Conservation (phyloP, 2,888 invertebrate genomes). For the Amaurobius ferox region DNA sequence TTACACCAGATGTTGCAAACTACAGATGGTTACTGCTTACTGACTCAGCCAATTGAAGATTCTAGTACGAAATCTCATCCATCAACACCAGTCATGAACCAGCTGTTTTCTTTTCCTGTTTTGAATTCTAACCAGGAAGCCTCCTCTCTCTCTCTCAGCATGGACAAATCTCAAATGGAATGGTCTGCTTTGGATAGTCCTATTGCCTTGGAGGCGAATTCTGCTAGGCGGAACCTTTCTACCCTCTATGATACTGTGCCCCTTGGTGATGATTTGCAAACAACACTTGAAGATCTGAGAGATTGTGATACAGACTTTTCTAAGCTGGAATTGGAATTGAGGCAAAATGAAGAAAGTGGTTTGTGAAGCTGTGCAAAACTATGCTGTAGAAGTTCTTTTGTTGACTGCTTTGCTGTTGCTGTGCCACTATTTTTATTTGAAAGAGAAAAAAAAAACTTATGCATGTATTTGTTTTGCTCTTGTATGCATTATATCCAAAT, state of each 20-base stretch:
- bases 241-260: constrained; percentile 68
- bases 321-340: constrained; percentile 74
- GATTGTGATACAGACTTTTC: constrained; percentile 75
- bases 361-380: constrained; percentile 23
- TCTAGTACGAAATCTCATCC: constrained; percentile 71
- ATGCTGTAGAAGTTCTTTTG: not conserved
- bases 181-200: constrained; percentile 43
- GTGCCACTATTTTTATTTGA: constrained; percentile 16
- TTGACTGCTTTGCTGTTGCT: constrained; percentile 29
- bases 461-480: too few species aligned
- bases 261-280: constrained; percentile 73
- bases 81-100: constrained; percentile 70
- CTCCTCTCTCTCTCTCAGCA: not conserved
- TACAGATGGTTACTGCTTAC: constrained; percentile 28
- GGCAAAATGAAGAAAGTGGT: constrained; percentile 50
- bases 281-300: constrained; percentile 74
- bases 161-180: constrained; percentile 33
- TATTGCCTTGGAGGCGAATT: constrained; percentile 32
- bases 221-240: constrained; percentile 67
- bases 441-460: not conserved
- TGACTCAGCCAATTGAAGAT: constrained; percentile 28
- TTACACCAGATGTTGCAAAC: constrained; percentile 81
- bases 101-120: constrained; percentile 72
- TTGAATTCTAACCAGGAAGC: constrained; percentile 37
- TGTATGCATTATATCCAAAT: too few species aligned